phyloP scores from a whole-genome alignment of 2,888 invertebrate genomes.

The Drosophila yooni region DNA sequence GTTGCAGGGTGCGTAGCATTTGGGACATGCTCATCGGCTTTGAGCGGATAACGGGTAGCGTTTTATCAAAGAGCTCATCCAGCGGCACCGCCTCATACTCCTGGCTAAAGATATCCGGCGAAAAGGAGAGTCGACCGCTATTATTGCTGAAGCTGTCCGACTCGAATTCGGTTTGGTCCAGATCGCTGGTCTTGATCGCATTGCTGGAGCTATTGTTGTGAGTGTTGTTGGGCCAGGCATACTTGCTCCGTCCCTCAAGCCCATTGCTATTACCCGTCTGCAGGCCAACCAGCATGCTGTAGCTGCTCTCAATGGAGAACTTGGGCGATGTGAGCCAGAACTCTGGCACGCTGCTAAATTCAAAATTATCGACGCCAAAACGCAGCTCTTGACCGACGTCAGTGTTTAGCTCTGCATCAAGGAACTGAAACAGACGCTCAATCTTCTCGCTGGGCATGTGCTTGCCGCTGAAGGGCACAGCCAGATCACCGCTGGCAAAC shows the following conservation, averaged over 20 bases:
- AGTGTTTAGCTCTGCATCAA: conserved; percentile 55
- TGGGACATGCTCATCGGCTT: conserved; percentile 60
- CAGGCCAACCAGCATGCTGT: conserved; percentile 81
- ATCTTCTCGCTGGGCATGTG: conserved; percentile 69
- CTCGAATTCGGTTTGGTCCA: conserved; percentile 80
- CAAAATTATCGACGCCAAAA: conserved; percentile 82
- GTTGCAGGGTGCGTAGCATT: conserved; percentile 72
- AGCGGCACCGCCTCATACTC: conserved; percentile 80
- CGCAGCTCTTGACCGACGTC: conserved; percentile 53
- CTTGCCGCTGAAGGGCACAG: conserved; percentile 81
- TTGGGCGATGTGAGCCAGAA: conserved; percentile 66
- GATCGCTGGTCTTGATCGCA: conserved; percentile 76
- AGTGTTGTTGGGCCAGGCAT: conserved; percentile 78
- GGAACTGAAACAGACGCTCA: conserved; percentile 73
- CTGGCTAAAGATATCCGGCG: conserved; percentile 73
- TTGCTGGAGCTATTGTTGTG: conserved; percentile 54
- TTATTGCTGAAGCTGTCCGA: conserved; percentile 69
- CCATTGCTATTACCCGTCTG: conserved; percentile 76
- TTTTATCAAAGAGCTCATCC: conserved; percentile 78
- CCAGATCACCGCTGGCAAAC: conserved; percentile 81
- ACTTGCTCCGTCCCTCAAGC: conserved; percentile 75
- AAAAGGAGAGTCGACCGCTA: conserved; percentile 67
- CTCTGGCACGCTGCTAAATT: conserved; percentile 79
- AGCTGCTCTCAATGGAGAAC: conserved; percentile 80
- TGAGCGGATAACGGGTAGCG: conserved; percentile 23